phyloP scores from a whole-genome alignment of 2,797 vertebrate species.

The Huso huso region DNA sequence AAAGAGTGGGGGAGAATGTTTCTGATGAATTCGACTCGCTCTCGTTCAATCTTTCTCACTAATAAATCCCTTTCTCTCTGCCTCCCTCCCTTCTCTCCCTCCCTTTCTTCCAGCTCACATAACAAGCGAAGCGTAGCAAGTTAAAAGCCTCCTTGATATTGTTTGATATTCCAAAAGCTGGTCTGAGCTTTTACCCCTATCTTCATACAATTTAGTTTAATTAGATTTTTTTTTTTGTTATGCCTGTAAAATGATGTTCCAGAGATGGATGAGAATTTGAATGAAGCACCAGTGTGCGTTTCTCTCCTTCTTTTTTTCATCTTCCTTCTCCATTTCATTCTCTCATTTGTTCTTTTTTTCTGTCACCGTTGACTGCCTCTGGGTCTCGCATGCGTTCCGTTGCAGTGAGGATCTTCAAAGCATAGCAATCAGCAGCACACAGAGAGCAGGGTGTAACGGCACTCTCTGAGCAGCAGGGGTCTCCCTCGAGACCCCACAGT shows the following conservation, averaged over 20 bases:
- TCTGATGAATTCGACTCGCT: background rate
- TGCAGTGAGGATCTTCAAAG: too few relatives aligned
- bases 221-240: too few relatives aligned
- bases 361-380: too few relatives aligned
- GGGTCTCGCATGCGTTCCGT: too few relatives aligned
- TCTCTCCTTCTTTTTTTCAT: background rate
- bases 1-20: background rate
- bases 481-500: background rate
- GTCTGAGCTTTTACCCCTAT: constrained; percentile 25
- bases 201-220: background rate
- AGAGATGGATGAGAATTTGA: too few relatives aligned
- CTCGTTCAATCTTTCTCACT: background rate
- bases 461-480: constrained; percentile 3
- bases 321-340: background rate
- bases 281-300: background rate
- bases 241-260: too few relatives aligned
- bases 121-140: constrained; percentile 47
- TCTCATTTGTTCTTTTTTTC: background rate
- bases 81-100: background rate
- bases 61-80: background rate
- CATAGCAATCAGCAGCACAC: background rate
- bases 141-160: constrained; percentile 65
- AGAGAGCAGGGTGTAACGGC: background rate
- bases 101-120: constrained; percentile 24
- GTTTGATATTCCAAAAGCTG: constrained; percentile 68